Evolutionary conservation across 1,140 invertebrate species (phyloP), one percentile per base, ranked within the genome.

Genomic region (Protaetia brevitarsis): DNA sequence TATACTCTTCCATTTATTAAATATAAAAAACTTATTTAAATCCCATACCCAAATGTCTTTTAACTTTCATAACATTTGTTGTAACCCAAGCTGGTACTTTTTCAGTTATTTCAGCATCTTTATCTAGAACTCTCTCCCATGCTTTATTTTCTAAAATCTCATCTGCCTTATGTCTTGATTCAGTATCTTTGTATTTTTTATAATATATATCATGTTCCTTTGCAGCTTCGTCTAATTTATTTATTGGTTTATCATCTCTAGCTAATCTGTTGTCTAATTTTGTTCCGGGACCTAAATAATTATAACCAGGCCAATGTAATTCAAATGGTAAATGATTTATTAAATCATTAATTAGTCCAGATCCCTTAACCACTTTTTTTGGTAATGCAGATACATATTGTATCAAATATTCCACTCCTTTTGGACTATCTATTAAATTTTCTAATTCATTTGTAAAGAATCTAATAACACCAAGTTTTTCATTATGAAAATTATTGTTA

Each of bases 191-290:
- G 5, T 23, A n/a, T 13, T 37, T 13, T 61, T 56, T 13, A 51
- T 65, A 68, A 34, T 56, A 57, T 11, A 68, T 61, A 51, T 68
- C 63, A 37, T 68, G 63, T 51, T 65, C 67, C 61, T 61, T 65
- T 64, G 71, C 76, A 4, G 72, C 69, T 56, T 70, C 31, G 68
- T 79, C 74, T 11, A 78, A 66, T 51, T n/a, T 34, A 72, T 79
- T 78, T 3, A 77, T 70, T 21, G 72, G 72, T 16, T 31, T 36
- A 72, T 77, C 71, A 36, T 72, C 71, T 67, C 73, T 64, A 19
- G 26, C 61, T 59, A 76, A 67, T 58, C 72, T 58, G 66, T 72
- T 64, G 11, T 37, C 8, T 61, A 76, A 36, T 64, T 74, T 73
- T 19, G 74, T 75, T 19, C 70, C 71, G 30, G 71, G 70, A 19